Evolutionary conservation across 30 jellyfish, hydroid and myxozoan species (phyloP).

Genomic region (Aurelia sp.): DNA sequence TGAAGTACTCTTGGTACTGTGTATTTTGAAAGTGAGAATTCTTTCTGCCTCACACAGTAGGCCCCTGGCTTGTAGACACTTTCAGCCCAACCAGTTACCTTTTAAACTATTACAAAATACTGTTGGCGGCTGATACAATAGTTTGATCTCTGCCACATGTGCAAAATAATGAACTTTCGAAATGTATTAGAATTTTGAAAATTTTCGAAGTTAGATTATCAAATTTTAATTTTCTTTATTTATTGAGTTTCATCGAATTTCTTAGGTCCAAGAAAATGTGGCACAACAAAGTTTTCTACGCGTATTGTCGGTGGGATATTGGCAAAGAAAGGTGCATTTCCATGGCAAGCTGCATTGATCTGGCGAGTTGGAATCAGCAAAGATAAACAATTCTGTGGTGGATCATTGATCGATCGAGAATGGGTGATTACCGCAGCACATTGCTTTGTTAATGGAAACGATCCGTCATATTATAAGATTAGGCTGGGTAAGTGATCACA

Average conservation of each 20-base stretch:
- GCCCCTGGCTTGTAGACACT: too few relatives aligned
- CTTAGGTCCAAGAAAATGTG: slow-evolving; percentile 67
- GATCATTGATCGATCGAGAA: slow-evolving; percentile 73
- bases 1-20: too few relatives aligned
- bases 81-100: too few relatives aligned
- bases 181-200: too few relatives aligned
- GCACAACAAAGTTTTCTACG: slow-evolving; percentile 71
- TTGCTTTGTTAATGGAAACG: slow-evolving; percentile 84
- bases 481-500: slow-evolving; percentile 56
- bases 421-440: slow-evolving; percentile 92
- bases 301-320: slow-evolving; percentile 90
- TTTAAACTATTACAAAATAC: too few relatives aligned
- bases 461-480: slow-evolving; percentile 60
- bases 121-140: too few relatives aligned
- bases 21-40: too few relatives aligned
- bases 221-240: too few relatives aligned
- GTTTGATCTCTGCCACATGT: too few relatives aligned
- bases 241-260: not conserved
- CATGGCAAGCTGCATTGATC: slow-evolving; percentile 90
- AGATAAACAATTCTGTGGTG: slow-evolving; percentile 89
- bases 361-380: slow-evolving; percentile 87
- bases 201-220: too few relatives aligned
- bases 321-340: slow-evolving; percentile 80
- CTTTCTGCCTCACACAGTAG: too few relatives aligned
- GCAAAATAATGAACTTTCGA: too few relatives aligned